phyloP scores from a whole-genome alignment of 2,797 vertebrate genomes.

The Labroides dimidiatus region DNA sequence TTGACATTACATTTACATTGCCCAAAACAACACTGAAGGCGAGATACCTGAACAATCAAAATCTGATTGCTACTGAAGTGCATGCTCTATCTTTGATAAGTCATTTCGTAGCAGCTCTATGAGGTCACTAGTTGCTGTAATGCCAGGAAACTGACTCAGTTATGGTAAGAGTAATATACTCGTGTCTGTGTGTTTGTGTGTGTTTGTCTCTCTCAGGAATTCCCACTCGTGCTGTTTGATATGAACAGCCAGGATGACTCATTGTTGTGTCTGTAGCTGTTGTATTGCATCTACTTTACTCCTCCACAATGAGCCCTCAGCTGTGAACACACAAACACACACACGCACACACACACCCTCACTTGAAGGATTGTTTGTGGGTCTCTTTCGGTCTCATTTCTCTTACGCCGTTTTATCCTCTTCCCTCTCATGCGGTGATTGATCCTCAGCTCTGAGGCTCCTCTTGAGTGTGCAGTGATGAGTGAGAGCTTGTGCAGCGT shows the following conservation, averaged over 20 bases:
- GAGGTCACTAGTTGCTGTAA: conserved; percentile 9
- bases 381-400: conserved; percentile 55
- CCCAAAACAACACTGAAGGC: no score
- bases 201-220: conserved; percentile 46
- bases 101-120: not conserved
- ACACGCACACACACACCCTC: conserved; percentile 30
- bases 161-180: conserved; percentile 13
- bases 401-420: conserved; percentile 55
- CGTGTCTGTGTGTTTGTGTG: not conserved
- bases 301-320: conserved; percentile 37
- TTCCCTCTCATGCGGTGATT: conserved; percentile 63
- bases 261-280: conserved; percentile 69
- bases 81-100: conserved; percentile 3
- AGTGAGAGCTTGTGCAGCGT: conserved; percentile 50
- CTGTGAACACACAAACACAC: conserved; percentile 34
- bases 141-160: not conserved
- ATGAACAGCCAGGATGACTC: conserved; percentile 67
- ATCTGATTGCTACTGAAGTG: not conserved
- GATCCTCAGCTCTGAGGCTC: conserved; percentile 70
- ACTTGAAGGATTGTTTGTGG: conserved; percentile 18
- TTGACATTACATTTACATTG: no score
- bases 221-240: conserved; percentile 55
- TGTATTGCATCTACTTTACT: conserved; percentile 61
- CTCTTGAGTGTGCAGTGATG: conserved; percentile 56
- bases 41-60: no score